phyloP scores from a whole-genome alignment of 2,888 invertebrate genomes.

The Eubasilissa splendida region DNA sequence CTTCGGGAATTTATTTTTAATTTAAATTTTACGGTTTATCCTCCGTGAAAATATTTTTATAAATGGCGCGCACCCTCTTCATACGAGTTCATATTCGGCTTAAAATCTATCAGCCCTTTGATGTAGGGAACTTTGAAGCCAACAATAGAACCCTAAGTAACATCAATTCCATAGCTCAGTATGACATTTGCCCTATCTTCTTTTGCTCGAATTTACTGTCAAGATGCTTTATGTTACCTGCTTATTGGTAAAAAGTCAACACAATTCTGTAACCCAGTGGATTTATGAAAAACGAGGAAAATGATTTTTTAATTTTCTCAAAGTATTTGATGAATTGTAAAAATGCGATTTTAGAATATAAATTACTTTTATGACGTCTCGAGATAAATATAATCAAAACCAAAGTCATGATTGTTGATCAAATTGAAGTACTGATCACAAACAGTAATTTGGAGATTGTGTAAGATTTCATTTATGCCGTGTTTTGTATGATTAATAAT shows the following conservation, averaged over 20 bases:
- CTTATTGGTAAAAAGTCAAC: slow-evolving; percentile 28
- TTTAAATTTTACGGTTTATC: background rate
- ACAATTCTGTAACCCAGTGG: background rate
- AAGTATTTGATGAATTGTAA: no score
- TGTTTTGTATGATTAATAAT: no score
- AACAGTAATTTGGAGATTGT: no score
- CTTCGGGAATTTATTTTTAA: no score
- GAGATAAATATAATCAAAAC: no score
- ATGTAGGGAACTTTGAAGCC: slow-evolving; percentile 9
- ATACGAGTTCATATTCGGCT: slow-evolving; percentile 19
- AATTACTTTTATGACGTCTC: no score
- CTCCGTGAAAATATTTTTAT: slow-evolving; percentile 11
- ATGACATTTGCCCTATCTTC: slow-evolving; percentile 44
- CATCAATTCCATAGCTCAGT: slow-evolving; percentile 36
- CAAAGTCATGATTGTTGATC: no score
- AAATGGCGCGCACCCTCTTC: background rate
- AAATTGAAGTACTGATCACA: no score
- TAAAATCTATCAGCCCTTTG: slow-evolving; percentile 49
- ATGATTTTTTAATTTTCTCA: no score
- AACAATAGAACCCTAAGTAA: slow-evolving; percentile 43
- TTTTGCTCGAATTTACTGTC: slow-evolving; percentile 36
- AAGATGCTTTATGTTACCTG: slow-evolving; percentile 29
- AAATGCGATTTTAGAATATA: no score
- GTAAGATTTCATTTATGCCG: no score
- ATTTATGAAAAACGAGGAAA: background rate